Evolutionary conservation across 53 echinoderm and acorn worm species (phyloP), one percentile per base, ranked within the genome.

Genomic region (Paracentrotus lividus): DNA sequence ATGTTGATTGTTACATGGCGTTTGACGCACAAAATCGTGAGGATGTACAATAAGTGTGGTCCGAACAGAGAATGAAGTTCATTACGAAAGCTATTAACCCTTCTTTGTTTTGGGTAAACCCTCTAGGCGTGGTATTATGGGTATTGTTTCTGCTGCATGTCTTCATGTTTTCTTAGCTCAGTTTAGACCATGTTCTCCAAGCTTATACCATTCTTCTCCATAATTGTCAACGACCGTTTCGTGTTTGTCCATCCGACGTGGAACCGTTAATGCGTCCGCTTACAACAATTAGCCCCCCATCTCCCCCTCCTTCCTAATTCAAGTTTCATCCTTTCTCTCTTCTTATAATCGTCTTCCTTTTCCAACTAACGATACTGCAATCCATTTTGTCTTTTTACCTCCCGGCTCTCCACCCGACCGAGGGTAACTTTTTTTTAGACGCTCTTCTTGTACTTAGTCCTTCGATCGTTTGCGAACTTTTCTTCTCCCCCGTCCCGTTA

Each of bases 141-240:
- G 15, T 90, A 75, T 90, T 90, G 90, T 90, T 90, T 90, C 90
- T 90, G 72, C 90, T 90, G 90, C 49, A 72, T 90, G 90, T 90
- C 34, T 75, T 47, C 90, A 38, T 89, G 58, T 89, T 89, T 60
- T 89, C 89, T 40, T 89, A 59, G 60, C 89, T 64, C 26, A 15
- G 8, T 29, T 64, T 40, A 26, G 54, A 57, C 89, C 44, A 42
- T 33, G 23, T 43, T 45, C 86, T 10, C 87, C 8, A 5, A 16
- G 23, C 27, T 33, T 0, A 12, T 29, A 4, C 44, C 54, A 49
- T 53, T 88, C 88, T 52, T 94, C 88, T 88, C 92, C 81, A 15
- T 92, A 92, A 92, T 92, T 92, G 92, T 92, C 23, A 81, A 78
- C 92, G 59, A 78, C 9, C 78, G 78, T 61, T 57, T 5, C 81